Evolutionary conservation across 1,140 invertebrate genomes (phyloP).

Genomic region (Diorhabda sublineata): DNA sequence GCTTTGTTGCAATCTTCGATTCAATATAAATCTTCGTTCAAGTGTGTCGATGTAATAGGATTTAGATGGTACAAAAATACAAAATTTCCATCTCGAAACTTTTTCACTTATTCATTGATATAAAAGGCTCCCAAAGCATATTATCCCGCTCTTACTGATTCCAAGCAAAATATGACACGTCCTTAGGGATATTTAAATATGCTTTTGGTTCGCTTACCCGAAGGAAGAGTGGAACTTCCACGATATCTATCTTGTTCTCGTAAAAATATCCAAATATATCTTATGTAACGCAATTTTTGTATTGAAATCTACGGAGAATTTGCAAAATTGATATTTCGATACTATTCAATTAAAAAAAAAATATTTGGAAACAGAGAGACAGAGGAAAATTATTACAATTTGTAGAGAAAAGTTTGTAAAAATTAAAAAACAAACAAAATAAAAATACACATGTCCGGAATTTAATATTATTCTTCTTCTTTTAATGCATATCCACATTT

Average conservation of each 20-base stretch:
- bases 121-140: constrained; percentile 1
- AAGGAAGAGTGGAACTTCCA: neutral
- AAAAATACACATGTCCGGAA: too few relatives aligned
- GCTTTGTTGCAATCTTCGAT: neutral
- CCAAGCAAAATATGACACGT: constrained; percentile 1
- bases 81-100: neutral
- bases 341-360: neutral
- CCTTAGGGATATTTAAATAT: constrained; percentile 2
- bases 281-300: constrained; percentile 3
- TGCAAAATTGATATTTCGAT: neutral
- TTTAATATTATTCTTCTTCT: too few relatives aligned
- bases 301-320: neutral
- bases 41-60: neutral
- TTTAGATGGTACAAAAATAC: constrained; percentile 1
- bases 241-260: neutral
- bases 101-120: constrained; percentile 3
- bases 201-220: neutral
- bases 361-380: too few relatives aligned
- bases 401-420: too few relatives aligned
- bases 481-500: too few relatives aligned
- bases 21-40: neutral
- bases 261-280: neutral
- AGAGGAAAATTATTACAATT: too few relatives aligned
- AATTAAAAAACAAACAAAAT: too few relatives aligned
- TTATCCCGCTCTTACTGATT: constrained; percentile 2